Conservation (phyloP, 2,888 invertebrate genomes). For the Tipula vernalis region DNA sequence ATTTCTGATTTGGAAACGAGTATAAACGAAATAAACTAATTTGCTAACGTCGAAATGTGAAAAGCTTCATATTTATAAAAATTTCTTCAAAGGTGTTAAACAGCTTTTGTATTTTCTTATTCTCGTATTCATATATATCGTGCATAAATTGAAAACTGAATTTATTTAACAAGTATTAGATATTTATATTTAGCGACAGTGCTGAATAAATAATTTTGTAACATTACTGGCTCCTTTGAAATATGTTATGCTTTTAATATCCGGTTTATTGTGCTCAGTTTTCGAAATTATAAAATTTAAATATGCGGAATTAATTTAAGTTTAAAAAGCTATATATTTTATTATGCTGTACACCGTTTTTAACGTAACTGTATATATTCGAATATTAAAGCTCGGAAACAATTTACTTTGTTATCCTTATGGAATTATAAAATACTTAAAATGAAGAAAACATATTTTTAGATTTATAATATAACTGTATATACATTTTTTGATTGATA, state of each 20-base stretch:
- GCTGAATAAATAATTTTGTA: background rate
- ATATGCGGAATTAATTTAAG: background rate
- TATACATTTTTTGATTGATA: background rate
- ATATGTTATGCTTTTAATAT: background rate
- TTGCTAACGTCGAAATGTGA: background rate
- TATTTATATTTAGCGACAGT: background rate
- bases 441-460: background rate
- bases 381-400: background rate
- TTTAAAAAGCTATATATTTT: background rate
- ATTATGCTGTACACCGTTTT: background rate
- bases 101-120: background rate
- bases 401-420: background rate
- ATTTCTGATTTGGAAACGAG: background rate
- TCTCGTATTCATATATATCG: no score
- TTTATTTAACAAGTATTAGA: background rate
- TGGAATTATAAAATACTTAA: background rate
- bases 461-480: background rate
- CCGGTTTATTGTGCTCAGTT: background rate
- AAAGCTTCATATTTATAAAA: background rate
- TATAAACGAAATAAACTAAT: background rate
- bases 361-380: no score
- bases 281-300: background rate
- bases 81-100: background rate
- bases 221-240: background rate
- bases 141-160: background rate